Conservation (phyloP, 2,888 invertebrate genomes). For the Tachina fera region DNA sequence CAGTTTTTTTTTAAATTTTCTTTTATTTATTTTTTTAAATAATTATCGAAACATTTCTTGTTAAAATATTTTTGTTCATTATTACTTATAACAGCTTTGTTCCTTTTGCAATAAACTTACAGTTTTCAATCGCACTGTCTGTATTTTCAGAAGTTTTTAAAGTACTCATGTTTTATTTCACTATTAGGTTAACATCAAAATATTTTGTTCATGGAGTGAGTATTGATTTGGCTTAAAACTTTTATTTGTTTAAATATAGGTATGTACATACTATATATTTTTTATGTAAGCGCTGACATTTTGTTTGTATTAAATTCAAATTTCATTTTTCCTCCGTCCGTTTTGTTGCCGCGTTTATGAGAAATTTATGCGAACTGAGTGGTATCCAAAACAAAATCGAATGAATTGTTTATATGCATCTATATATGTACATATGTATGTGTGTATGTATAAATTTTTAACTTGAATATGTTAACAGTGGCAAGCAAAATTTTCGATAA, state of each 20-base stretch:
- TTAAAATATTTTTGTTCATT: no score
- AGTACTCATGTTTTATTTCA: constrained; percentile 52
- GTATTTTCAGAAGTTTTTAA: constrained; percentile 51
- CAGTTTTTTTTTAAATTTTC: no score
- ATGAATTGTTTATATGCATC: neutral
- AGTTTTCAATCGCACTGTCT: constrained; percentile 66
- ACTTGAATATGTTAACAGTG: constrained; percentile 25
- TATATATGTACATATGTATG: no score
- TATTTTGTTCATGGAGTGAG: no score
- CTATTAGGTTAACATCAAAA: neutral
- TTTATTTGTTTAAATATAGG: neutral
- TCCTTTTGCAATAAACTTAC: constrained; percentile 47
- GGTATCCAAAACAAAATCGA: constrained; percentile 25
- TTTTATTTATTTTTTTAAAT: no score
- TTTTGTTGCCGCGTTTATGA: constrained; percentile 43
- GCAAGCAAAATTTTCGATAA: neutral
- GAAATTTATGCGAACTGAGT: constrained; percentile 44
- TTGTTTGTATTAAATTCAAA: neutral
- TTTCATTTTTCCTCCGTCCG: constrained; percentile 27
- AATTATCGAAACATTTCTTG: no score
- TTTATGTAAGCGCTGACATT: neutral
- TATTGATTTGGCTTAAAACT: neutral
- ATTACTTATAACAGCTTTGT: no score
- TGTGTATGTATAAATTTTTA: neutral
- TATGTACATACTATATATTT: neutral